Evolutionary conservation across 2,888 invertebrate species (phyloP).

Genomic region (Chymomyza procnemis): DNA sequence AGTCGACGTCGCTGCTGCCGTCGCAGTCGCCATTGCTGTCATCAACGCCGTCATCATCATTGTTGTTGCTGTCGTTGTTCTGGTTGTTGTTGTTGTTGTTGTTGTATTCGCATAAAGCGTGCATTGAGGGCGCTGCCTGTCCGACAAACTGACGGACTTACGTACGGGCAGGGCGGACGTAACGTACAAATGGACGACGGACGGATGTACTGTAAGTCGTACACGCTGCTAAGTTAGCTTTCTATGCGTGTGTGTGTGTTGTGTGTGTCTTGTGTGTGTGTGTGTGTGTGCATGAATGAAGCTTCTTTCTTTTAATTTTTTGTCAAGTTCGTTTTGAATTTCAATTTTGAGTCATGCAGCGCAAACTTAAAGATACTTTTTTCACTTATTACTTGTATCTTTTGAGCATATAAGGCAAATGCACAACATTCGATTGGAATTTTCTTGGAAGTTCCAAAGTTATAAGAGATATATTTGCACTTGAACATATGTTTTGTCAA

Average conservation of each 20-base stretch:
- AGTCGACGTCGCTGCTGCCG: slow-evolving; percentile 15
- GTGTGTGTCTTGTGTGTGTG: slow-evolving; percentile 41
- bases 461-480: no score
- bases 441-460: not conserved
- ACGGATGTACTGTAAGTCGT: slow-evolving; percentile 20
- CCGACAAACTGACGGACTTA: slow-evolving; percentile 33
- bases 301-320: slow-evolving; percentile 74
- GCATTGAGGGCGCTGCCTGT: slow-evolving; percentile 67
- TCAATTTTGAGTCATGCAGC: slow-evolving; percentile 70
- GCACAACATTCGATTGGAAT: not conserved
- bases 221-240: slow-evolving; percentile 44
- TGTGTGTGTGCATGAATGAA: slow-evolving; percentile 71
- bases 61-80: slow-evolving; percentile 12
- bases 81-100: slow-evolving; percentile 17
- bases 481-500: no score
- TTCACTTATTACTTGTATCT: not conserved
- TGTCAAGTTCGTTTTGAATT: slow-evolving; percentile 73
- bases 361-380: not conserved
- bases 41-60: slow-evolving; percentile 11
- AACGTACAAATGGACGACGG: slow-evolving; percentile 5
- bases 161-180: slow-evolving; percentile 14
- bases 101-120: slow-evolving; percentile 59
- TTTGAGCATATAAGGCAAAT: not conserved
- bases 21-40: slow-evolving; percentile 16
- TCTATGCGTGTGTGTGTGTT: slow-evolving; percentile 54